Conservation (phyloP, 2,797 vertebrate species). For the Allobates femoralis region DNA sequence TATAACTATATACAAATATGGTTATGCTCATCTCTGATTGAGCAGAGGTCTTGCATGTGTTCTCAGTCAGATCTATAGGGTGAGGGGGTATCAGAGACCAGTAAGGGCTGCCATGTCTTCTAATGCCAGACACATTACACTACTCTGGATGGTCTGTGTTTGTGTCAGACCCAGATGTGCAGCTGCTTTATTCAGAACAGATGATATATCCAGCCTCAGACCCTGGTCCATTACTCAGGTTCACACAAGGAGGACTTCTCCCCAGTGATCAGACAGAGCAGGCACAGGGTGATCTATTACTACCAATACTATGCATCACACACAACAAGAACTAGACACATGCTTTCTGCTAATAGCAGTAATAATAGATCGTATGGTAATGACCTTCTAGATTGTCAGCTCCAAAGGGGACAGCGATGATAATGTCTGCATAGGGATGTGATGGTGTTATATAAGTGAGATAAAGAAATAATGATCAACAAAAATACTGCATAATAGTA, state of each 20-base stretch:
- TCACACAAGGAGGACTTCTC: not conserved
- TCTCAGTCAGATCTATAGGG: not conserved
- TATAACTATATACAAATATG: not conserved
- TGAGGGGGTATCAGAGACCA: not conserved
- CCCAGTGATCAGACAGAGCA: not conserved
- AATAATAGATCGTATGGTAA: not conserved
- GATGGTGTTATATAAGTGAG: too few species aligned
- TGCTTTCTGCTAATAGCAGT: not conserved
- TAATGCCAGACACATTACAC: not conserved
- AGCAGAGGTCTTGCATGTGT: not conserved
- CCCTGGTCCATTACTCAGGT: not conserved
- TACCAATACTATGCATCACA: not conserved
- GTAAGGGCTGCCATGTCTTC: not conserved
- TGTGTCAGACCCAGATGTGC: constrained; percentile 17
- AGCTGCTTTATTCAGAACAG: constrained; percentile 8
- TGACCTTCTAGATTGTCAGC: not conserved
- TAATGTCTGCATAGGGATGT: too few species aligned
- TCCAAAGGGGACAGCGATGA: too few species aligned
- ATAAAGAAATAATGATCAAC: not conserved
- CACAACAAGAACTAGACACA: not conserved
- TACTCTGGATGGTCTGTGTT: not conserved
- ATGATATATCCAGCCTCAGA: not conserved
- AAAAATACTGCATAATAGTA: not conserved
- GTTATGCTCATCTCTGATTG: not conserved
- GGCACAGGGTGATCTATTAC: not conserved